Evolutionary conservation across 2,797 vertebrate genomes (phyloP).

Genomic region (Miichthys miiuy): DNA sequence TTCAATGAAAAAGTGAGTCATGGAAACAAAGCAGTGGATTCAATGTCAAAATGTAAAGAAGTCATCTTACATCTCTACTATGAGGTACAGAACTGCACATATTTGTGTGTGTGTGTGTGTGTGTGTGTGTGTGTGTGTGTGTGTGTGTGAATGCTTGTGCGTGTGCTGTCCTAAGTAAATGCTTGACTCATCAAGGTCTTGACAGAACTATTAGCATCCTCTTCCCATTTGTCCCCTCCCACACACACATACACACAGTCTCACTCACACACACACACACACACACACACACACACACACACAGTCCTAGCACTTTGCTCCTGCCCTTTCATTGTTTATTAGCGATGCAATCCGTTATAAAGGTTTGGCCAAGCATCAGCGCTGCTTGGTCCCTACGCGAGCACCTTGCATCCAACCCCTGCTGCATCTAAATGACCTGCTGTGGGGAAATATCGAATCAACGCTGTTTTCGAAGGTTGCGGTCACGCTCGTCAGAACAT

Average conservation of each 20-base stretch:
- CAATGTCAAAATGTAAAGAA: constrained; percentile 10
- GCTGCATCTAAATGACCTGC: constrained; percentile 78
- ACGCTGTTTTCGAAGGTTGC: neutral
- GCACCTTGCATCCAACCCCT: constrained; percentile 58
- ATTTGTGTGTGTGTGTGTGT: constrained; percentile 6
- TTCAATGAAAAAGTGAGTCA: constrained; percentile 16
- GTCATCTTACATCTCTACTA: neutral
- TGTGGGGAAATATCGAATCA: constrained; percentile 75
- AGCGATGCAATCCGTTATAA: constrained; percentile 87
- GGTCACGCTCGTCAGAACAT: constrained; percentile 51
- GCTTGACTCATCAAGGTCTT: constrained; percentile 71
- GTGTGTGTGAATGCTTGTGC: neutral
- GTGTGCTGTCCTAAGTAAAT: constrained; percentile 43
- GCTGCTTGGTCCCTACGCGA: constrained; percentile 23
- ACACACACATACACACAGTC: constrained; percentile 24
- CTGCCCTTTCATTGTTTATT: constrained; percentile 88
- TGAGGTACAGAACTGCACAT: neutral
- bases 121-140: constrained; percentile 6
- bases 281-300: constrained; percentile 15
- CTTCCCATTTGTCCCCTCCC: constrained; percentile 69
- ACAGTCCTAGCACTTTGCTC: constrained; percentile 40
- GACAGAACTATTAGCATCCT: constrained; percentile 86
- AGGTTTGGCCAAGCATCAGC: constrained; percentile 39
- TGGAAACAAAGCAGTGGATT: neutral
- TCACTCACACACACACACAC: constrained; percentile 20